Conservation (phyloP, 2,113 vertebrate species). For the Taxidea taxus region DNA sequence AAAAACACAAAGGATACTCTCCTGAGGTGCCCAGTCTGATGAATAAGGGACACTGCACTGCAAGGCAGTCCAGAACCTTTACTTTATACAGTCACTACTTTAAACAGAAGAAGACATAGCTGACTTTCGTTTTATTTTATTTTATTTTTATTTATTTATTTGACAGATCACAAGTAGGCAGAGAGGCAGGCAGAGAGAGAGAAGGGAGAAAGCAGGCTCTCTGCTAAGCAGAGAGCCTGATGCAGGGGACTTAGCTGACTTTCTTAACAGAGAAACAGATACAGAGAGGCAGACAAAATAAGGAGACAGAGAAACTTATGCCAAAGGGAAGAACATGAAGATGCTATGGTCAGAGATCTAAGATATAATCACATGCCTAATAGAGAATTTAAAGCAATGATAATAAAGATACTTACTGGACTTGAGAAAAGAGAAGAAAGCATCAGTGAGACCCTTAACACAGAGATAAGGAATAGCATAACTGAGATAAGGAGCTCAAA, state of each 20-base stretch:
- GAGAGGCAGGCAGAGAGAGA: no score
- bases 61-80: neutral
- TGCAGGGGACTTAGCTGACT: neutral
- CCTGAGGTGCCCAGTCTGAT: neutral
- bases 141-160: neutral
- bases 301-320: neutral
- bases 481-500: neutral
- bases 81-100: neutral
- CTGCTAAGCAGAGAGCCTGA: no score
- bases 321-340: neutral
- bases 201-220: no score
- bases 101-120: neutral
- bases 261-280: neutral
- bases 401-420: neutral
- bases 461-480: neutral
- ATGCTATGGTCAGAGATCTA: neutral
- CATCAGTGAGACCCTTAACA: neutral
- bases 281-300: neutral
- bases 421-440: neutral
- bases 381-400: neutral
- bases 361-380: neutral
- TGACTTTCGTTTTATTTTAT: neutral
- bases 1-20: neutral
- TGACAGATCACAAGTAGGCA: no score
- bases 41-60: neutral